Base-by-base conservation (phyloP, 2,797 vertebrate genomes). In the Graptemys geographica region DNA sequence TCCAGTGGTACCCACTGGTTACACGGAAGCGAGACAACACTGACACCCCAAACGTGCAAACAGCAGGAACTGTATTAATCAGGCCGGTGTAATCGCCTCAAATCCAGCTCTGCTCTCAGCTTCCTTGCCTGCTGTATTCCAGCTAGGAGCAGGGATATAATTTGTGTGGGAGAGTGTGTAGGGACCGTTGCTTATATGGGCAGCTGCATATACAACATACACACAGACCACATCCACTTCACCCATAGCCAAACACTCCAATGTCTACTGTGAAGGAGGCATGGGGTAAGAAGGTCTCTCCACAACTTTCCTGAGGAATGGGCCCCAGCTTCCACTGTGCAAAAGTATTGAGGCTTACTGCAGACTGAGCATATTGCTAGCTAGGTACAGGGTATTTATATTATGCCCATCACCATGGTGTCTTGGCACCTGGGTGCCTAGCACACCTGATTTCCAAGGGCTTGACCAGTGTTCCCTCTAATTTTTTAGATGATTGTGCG, bases 21-120 rank as follows among this genome's bases (percentile, higher is more conserved):
- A 6, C 12, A 62, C 5, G 13, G 16, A 0, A 1, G 16, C 4
- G 55, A 12, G 90, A 28, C 13, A 81, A 56, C 0, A 1, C 5
- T 12, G 6, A 27, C 25, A 78, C 2, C 19, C 19, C 25, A 47
- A 47, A 49, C 5, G 15, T 27, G 8, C 74, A 28, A 13, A 28
- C 8, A 72, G 55, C 0, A 23, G 0, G 1, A 62, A 31, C 55
- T 56, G 16, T 8, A 37, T 28, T 37, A 82, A 27, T 56, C 28
- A 31, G 2, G 33, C 21, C 19, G 27, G 19, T 16, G 9, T 13
- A 27, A 4, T 33, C 59, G 33, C 81, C 44, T 21, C 37, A 28
- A 21, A 49, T 18, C 25, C 74, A 47, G 27, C 27, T 27, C 44
- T 49, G 74, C 4, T 49, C 76, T 51, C 16, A 2, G 15, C 47